phyloP scores from a whole-genome alignment of 2,113 vertebrate genomes.

The Chionodraco myersi region DNA sequence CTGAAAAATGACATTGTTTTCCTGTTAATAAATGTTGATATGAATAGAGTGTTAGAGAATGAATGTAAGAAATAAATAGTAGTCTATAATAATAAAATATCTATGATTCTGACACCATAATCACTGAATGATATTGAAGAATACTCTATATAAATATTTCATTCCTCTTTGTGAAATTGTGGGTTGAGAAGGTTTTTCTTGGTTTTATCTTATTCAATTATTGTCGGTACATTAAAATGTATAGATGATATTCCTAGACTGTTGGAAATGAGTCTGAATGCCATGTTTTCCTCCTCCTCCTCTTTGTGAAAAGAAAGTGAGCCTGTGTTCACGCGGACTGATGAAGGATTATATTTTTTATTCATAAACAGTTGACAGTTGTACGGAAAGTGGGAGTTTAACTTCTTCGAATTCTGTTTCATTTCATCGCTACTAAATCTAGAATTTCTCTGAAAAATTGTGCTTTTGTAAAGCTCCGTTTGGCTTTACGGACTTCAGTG shows the following conservation, averaged over 20 bases:
- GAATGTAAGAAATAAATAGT: slow-evolving; percentile 86
- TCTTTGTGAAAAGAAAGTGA: slow-evolving; percentile 60
- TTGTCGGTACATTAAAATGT: slow-evolving; percentile 61
- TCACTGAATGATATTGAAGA: slow-evolving; percentile 73
- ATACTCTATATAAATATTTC: slow-evolving; percentile 75
- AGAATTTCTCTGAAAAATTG: slow-evolving; percentile 36
- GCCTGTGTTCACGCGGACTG: slow-evolving; percentile 65
- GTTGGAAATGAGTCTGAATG: slow-evolving; percentile 54
- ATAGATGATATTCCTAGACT: slow-evolving; percentile 63
- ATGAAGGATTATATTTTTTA: slow-evolving; percentile 76
- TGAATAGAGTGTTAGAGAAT: slow-evolving; percentile 86
- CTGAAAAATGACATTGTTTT: slow-evolving; percentile 72
- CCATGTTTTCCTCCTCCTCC: slow-evolving; percentile 47
- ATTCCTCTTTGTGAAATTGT: slow-evolving; percentile 81
- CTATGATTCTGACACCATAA: slow-evolving; percentile 77
- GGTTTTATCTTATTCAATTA: slow-evolving; percentile 55
- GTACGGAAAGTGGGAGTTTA: slow-evolving; percentile 42
- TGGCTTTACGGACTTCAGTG: slow-evolving; percentile 58
- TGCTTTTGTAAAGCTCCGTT: slow-evolving; percentile 56
- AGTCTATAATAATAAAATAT: slow-evolving; percentile 79
- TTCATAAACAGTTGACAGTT: slow-evolving; percentile 37
- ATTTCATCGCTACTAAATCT: slow-evolving; percentile 29
- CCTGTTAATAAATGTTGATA: slow-evolving; percentile 86
- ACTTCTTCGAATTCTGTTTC: slow-evolving; percentile 34
- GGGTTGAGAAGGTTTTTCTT: slow-evolving; percentile 67